Percentiles rank a stretch among this genome's conserved stretches.
Evolutionary conservation across 2,888 invertebrate species (phyloP).

Genomic region (Clepsis dumicolana): DNA sequence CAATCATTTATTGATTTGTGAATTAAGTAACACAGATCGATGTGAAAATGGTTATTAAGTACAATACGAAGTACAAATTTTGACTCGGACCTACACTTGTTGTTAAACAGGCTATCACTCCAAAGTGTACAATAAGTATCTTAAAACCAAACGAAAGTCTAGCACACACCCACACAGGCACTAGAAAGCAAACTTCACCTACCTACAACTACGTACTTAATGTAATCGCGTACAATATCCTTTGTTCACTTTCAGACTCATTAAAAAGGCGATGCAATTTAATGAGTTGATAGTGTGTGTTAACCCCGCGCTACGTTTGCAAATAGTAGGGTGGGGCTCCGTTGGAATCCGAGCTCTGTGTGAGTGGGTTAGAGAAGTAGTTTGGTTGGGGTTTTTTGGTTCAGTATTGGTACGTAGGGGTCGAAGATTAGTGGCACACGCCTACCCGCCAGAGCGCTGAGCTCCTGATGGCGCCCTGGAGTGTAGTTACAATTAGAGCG

Average conservation of each 20-base stretch:
- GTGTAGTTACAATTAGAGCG: constrained; percentile 86
- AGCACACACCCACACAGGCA: constrained; percentile 49
- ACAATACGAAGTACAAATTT: too few species aligned
- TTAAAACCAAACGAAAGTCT: constrained; percentile 28
- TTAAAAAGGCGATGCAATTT: constrained; percentile 87
- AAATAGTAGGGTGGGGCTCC: constrained; percentile 62
- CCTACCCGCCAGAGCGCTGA: constrained; percentile 84
- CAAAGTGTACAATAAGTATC: background rate
- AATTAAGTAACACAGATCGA: too few species aligned
- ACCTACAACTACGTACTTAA: constrained; percentile 82
- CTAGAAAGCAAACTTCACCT: constrained; percentile 73
- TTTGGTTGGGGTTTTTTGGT: constrained; percentile 55
- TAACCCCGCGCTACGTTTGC: constrained; percentile 84
- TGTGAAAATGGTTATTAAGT: too few species aligned
- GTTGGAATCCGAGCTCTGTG: constrained; percentile 58
- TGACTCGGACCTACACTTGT: background rate
- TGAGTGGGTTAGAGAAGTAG: constrained; percentile 52
- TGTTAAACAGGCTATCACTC: background rate
- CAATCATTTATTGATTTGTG: too few species aligned
- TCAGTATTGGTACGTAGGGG: constrained; percentile 82
- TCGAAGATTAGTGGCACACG: constrained; percentile 86
- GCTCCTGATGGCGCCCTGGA: constrained; percentile 84
- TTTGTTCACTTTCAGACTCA: constrained; percentile 87
- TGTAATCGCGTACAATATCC: constrained; percentile 85
- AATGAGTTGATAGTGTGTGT: constrained; percentile 87